These are phyloP conservation scores for Eretmocerus hayati DNA, from an alignment of 2,888 invertebrate species.

Conservation along the genomic window DNA sequence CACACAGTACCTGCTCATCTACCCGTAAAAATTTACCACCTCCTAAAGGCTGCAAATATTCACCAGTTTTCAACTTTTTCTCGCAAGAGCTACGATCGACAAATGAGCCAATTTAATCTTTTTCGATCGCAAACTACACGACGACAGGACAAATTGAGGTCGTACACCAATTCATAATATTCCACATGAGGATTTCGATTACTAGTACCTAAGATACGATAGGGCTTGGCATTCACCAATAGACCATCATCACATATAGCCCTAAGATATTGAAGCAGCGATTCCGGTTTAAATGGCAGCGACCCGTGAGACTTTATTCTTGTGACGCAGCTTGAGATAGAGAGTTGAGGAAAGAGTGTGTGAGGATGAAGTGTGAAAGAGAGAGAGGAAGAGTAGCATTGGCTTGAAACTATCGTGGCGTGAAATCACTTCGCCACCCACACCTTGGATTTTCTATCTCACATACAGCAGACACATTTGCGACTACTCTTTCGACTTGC, in stretches of 20 bases:
- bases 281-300: conserved; percentile 22
- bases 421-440: conserved; percentile 33
- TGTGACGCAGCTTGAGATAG: conserved; percentile 16
- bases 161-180: conserved; percentile 18
- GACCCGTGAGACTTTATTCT: conserved; percentile 32
- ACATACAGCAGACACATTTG: conserved; percentile 23
- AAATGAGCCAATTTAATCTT: too few species aligned
- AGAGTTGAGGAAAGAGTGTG: too few species aligned
- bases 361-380: too few species aligned
- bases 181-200: conserved; percentile 19
- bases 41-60: too few species aligned
- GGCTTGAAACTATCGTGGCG: conserved; percentile 30
- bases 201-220: conserved; percentile 13
- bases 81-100: too few species aligned
- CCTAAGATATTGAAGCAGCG: conserved; percentile 15
- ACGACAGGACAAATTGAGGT: too few species aligned
- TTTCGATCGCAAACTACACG: too few species aligned
- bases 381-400: conserved; percentile 20
- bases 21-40: too few species aligned
- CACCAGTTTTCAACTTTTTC: too few species aligned
- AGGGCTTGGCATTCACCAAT: too few species aligned
- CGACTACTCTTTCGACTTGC: not conserved
- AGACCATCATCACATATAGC: too few species aligned
- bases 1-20: too few species aligned
- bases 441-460: conserved; percentile 25